Conservation (phyloP, 1,140 invertebrate genomes). For the Ceratoteleas bidentatus region DNA sequence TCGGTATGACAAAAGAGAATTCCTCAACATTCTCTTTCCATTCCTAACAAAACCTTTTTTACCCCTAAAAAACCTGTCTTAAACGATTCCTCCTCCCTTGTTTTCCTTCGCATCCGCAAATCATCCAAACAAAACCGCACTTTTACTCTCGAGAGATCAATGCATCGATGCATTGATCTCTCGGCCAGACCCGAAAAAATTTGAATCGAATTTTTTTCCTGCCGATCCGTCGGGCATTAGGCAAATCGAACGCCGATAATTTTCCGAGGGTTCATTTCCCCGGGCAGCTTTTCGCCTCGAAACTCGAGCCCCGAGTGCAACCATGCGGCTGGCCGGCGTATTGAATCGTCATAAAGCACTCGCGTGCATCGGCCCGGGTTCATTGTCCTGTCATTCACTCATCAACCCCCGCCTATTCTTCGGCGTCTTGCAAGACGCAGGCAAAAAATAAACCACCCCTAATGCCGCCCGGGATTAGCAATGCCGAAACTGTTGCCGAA, state of each 20-base stretch:
- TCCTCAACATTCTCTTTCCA: no score
- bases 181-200: no score
- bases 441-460: constrained; percentile 80
- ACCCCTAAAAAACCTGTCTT: no score
- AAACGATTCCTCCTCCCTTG: no score
- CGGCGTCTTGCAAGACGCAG: constrained; percentile 48
- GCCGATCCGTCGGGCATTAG: constrained; percentile 13
- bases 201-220: no score
- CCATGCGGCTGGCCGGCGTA: constrained; percentile 72
- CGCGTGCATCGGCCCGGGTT: constrained; percentile 78
- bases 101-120: no score
- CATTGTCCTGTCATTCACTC: constrained; percentile 82
- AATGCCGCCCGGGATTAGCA: constrained; percentile 72
- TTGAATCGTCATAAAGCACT: constrained; percentile 81
- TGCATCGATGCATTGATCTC: no score
- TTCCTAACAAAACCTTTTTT: no score
- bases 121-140: no score
- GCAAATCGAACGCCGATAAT: constrained; percentile 35
- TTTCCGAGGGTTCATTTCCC: constrained; percentile 47
- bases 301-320: constrained; percentile 77
- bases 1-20: no score
- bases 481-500: constrained; percentile 69
- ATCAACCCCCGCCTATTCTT: constrained; percentile 75
- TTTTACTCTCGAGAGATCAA: no score
- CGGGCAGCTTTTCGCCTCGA: constrained; percentile 63